A percentile compares a stretch with the other conserved stretches of the same genome.
These are phyloP conservation scores for Limnephilus rhombicus DNA, from an alignment of 2,888 invertebrate genomes.

Conservation along the genomic window DNA sequence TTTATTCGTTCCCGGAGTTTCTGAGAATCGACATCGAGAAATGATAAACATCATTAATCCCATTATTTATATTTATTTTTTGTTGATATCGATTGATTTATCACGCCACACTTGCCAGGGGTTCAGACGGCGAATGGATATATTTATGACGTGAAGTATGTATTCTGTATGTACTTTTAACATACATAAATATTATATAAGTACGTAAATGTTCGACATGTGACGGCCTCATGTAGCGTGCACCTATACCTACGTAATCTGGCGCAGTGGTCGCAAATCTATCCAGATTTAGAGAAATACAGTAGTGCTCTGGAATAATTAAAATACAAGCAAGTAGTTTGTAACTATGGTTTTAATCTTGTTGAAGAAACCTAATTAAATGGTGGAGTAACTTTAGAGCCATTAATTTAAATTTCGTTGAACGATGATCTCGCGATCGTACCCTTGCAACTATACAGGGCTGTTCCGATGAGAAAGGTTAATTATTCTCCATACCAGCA, in stretches of 20 bases:
- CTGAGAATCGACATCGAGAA: not conserved
- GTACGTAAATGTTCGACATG: not conserved
- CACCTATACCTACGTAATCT: not conserved
- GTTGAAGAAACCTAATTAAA: no score
- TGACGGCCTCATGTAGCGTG: conserved; percentile 33
- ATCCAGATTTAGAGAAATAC: not conserved
- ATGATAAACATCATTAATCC: conserved; percentile 1
- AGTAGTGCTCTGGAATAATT: not conserved
- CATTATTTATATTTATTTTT: not conserved
- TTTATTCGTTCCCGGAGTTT: not conserved
- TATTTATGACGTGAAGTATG: conserved; percentile 1
- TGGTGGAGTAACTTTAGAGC: no score
- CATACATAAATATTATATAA: conserved; percentile 1
- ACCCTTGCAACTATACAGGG: no score
- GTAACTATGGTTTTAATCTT: no score
- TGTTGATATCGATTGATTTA: conserved; percentile 1
- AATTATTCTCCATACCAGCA: no score
- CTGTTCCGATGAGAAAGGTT: no score
- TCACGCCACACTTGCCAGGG: conserved; percentile 1
- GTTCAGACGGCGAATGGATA: conserved; percentile 1
- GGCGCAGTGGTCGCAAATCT: not conserved
- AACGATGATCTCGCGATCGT: no score
- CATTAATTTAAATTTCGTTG: no score
- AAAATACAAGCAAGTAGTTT: no score
- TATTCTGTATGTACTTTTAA: not conserved